Base-by-base conservation (phyloP, 1,140 invertebrate species). In the Mycetomoellerius zeteki region DNA sequence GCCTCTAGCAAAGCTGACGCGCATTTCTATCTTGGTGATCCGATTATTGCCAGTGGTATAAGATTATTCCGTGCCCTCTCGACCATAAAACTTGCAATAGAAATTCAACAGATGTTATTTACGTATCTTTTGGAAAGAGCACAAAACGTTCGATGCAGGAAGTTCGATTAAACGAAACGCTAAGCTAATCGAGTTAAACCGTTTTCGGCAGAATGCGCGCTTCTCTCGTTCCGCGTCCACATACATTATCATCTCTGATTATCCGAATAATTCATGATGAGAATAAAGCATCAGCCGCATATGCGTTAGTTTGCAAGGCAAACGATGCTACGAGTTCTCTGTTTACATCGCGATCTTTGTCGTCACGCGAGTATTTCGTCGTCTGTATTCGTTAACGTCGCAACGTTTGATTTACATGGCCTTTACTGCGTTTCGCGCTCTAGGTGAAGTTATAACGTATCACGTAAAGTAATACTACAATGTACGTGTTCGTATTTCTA, bases 201-300 rank as follows among this genome's bases (percentile, higher is more conserved):
- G 30, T 58, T 60, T 58, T 82, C 37, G 58, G 14, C 3, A 19
- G 24, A 7, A 72, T 56, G 12, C 2, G 12, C 2, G 3, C 6
- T 30, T 58, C 12, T 58, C 52, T 58, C 33, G 10, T 56, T 19
- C 0, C n/a, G 10, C 21, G 24, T 10, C 3, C 12, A 2, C 43
- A 3, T 58, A 21, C 37, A 60, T 84, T 60, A 84, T 75, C 80
- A 60, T 82, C 54, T 3, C 24, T 73, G 80, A 84, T 60, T 60
- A 60, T 73, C 37, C 69, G 80, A 84, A 75, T 84, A 84, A 84
- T 84, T 84, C 80, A 73, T 84, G 67, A 33, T 73, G 69, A 50
- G 54, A 50, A 73, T 75, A 14, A 37, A 24, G 43, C 24, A 75
- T 60, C 37, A 8, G n/a, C 7, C 33, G 19, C 65, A 52, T 30